Conservation (phyloP, 2,888 invertebrate species). For the Cataglyphis cursor region DNA sequence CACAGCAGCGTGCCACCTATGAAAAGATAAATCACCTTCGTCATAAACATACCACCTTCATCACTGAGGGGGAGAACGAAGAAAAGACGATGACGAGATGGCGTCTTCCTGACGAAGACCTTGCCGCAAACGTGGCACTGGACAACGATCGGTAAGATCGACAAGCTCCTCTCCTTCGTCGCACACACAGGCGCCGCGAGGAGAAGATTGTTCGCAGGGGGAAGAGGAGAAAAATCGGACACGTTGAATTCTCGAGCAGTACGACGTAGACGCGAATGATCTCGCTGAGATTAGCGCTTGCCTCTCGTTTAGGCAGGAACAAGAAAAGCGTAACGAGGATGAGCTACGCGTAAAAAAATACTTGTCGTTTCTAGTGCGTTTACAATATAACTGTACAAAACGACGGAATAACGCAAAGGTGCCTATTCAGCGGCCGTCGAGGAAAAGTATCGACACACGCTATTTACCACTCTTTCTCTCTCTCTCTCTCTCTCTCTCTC, state of each 20-base stretch:
- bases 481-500: slow-evolving; percentile 19
- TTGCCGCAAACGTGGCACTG: slow-evolving; percentile 7
- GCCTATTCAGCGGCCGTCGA: slow-evolving; percentile 55
- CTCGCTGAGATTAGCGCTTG: neutral
- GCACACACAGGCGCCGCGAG: slow-evolving; percentile 39
- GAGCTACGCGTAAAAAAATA: slow-evolving; percentile 69
- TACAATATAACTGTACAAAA: slow-evolving; percentile 46
- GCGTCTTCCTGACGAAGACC: slow-evolving; percentile 28
- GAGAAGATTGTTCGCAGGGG: neutral
- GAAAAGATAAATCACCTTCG: slow-evolving; percentile 82
- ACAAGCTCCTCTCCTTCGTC: slow-evolving; percentile 44
- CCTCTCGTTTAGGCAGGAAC: neutral
- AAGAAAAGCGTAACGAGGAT: slow-evolving; percentile 19
- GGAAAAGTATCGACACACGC: slow-evolving; percentile 69
- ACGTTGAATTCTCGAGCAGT: slow-evolving; percentile 63
- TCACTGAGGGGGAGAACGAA: slow-evolving; percentile 49
- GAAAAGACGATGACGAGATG: slow-evolving; percentile 33
- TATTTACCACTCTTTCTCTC: slow-evolving; percentile 61
- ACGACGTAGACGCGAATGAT: neutral
- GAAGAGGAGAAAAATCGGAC: slow-evolving; percentile 16
- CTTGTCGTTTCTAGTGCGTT: slow-evolving; percentile 50
- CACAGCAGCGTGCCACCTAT: slow-evolving; percentile 84
- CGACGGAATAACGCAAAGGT: slow-evolving; percentile 41
- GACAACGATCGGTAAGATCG: neutral
- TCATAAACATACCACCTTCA: slow-evolving; percentile 81